phyloP scores from a whole-genome alignment of 2,888 invertebrate species.

The Lithophane ornitopus region DNA sequence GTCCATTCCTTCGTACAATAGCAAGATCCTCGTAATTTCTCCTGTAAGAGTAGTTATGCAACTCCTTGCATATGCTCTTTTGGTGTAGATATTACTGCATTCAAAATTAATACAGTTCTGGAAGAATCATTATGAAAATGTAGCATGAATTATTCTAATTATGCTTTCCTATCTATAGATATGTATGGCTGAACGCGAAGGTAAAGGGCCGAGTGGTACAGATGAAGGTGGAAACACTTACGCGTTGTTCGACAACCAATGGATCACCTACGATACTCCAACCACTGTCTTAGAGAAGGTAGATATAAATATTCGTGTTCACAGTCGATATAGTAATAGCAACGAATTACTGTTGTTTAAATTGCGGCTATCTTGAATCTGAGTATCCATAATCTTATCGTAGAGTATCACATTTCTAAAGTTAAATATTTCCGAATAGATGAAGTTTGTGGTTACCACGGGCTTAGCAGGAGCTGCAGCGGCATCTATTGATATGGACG shows the following conservation, averaged over 20 bases:
- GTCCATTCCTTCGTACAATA: background rate
- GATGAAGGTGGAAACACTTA: constrained; percentile 93
- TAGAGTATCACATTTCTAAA: background rate
- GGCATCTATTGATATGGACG: constrained; percentile 94
- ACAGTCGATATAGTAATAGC: background rate
- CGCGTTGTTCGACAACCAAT: constrained; percentile 93
- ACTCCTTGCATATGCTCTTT: background rate
- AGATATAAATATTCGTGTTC: constrained; percentile 43
- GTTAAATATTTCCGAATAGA: constrained; percentile 80
- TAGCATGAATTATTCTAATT: background rate
- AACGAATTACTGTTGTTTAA: background rate
- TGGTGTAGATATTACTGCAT: background rate
- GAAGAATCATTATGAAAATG: background rate
- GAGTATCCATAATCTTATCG: background rate
- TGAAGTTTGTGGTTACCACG: constrained; percentile 91
- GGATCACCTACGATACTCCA: constrained; percentile 95
- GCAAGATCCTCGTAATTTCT: background rate
- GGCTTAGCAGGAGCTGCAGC: constrained; percentile 93
- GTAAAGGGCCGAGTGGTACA: constrained; percentile 87
- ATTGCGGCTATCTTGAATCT: background rate
- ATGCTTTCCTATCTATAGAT: constrained; percentile 78
- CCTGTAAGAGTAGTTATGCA: background rate
- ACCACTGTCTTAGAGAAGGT: constrained; percentile 92
- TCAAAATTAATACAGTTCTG: background rate
- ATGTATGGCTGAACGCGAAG: constrained; percentile 90